phyloP scores from a whole-genome alignment of 2,888 invertebrate genomes.

The Pheosia gnoma region DNA sequence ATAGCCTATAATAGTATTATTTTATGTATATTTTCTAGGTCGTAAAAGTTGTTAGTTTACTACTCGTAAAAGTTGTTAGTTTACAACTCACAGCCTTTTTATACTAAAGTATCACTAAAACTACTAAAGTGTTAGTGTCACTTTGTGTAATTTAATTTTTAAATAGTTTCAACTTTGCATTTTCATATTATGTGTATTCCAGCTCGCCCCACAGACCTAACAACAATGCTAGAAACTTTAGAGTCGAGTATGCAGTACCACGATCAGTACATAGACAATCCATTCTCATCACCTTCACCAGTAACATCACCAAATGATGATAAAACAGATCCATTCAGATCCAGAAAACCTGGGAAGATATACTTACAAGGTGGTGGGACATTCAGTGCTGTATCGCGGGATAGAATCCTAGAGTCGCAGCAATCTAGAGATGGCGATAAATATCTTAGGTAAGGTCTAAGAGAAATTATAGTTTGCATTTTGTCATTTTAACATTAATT shows the following conservation, averaged over 20 bases:
- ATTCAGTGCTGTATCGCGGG: conserved; percentile 74
- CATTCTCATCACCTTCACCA: conserved; percentile 80
- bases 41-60: too few relatives aligned
- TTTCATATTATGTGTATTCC: conserved; percentile 32
- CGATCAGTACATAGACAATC: conserved; percentile 80
- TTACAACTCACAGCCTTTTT: too few relatives aligned
- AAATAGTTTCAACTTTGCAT: too few relatives aligned
- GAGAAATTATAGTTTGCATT: background rate
- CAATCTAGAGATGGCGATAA: conserved; percentile 73
- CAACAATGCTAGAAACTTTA: conserved; percentile 74
- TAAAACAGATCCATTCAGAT: conserved; percentile 63
- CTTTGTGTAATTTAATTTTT: too few relatives aligned
- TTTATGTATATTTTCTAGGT: too few relatives aligned
- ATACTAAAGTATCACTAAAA: too few relatives aligned
- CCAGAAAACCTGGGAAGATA: conserved; percentile 72
- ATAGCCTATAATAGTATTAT: too few relatives aligned
- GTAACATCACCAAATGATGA: conserved; percentile 80
- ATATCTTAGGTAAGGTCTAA: conserved; percentile 66
- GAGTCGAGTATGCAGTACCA: conserved; percentile 72
- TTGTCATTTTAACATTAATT: too few relatives aligned
- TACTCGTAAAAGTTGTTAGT: too few relatives aligned
- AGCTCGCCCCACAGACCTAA: conserved; percentile 75
- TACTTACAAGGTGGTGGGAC: conserved; percentile 80
- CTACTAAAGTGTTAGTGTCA: too few relatives aligned
- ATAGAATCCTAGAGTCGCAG: conserved; percentile 74